Percentiles rank a stretch among this genome's conserved stretches.
Evolutionary conservation across 1,140 invertebrate genomes (phyloP).

Genomic region (Eupristina koningsbergeri): DNA sequence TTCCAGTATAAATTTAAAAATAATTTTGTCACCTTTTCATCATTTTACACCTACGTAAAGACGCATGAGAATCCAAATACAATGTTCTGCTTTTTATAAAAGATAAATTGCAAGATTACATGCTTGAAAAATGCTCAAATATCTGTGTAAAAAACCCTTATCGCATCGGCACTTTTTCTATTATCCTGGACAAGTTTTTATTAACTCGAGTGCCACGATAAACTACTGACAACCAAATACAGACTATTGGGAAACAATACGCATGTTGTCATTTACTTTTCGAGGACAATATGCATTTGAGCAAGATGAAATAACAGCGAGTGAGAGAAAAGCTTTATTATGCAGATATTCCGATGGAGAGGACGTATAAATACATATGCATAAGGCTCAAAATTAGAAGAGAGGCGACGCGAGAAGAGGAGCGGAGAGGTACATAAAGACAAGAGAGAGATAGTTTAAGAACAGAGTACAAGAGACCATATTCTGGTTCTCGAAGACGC

Average conservation of each 20-base stretch:
- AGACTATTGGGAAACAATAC: conserved; percentile 18
- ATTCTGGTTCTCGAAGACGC: conserved; percentile 36
- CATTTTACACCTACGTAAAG: conserved; percentile 2
- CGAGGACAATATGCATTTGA: not conserved
- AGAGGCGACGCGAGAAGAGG: not conserved
- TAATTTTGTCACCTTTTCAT: conserved; percentile 7
- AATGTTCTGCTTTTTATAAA: not conserved
- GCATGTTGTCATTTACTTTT: conserved; percentile 28
- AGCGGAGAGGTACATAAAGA: not conserved
- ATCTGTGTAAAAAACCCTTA: conserved; percentile 20
- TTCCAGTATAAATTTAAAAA: conserved; percentile 6
- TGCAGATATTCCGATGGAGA: not conserved
- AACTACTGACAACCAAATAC: conserved; percentile 25
- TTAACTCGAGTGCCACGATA: conserved; percentile 21
- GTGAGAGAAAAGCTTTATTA: conserved; percentile 1
- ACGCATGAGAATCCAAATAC: not conserved
- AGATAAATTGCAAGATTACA: conserved; percentile 2
- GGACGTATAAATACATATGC: conserved; percentile 13
- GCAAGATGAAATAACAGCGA: not conserved
- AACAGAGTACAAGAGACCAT: not conserved
- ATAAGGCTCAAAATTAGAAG: not conserved
- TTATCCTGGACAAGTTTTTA: not conserved
- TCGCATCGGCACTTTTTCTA: conserved; percentile 30
- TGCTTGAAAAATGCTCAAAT: not conserved
- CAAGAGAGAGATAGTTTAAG: not conserved